These are phyloP conservation scores for Phortica okadai DNA, from an alignment of 2,888 invertebrate species.

Conservation along the genomic window DNA sequence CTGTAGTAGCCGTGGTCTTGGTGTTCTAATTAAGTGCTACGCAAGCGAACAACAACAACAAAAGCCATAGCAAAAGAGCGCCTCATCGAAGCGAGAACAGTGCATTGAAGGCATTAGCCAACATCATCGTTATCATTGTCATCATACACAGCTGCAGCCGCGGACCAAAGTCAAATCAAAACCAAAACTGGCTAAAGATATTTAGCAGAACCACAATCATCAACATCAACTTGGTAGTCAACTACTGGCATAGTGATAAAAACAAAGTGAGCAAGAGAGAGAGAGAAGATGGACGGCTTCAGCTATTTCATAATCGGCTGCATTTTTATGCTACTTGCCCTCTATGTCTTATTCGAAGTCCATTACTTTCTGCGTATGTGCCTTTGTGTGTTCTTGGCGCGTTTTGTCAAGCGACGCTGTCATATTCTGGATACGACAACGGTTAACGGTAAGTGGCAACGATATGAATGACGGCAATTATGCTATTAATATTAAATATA, in stretches of 20 bases:
- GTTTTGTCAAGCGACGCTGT: constrained; percentile 81
- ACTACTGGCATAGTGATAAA: too few relatives aligned
- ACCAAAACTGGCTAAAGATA: too few relatives aligned
- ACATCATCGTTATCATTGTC: too few relatives aligned
- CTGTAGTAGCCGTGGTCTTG: neutral
- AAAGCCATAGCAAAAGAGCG: neutral
- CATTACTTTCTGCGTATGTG: constrained; percentile 85
- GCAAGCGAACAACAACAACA: neutral
- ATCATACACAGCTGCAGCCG: too few relatives aligned
- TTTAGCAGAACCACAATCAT: too few relatives aligned
- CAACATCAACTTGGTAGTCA: too few relatives aligned
- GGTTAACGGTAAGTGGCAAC: constrained; percentile 81
- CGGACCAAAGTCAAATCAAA: too few relatives aligned
- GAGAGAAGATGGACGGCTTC: constrained; percentile 47
- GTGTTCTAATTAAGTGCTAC: constrained; percentile 4
- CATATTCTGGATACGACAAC: constrained; percentile 82
- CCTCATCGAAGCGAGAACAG: neutral
- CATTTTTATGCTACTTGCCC: constrained; percentile 75
- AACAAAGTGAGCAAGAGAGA: neutral
- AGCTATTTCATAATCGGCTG: constrained; percentile 70
- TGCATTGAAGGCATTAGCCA: neutral
- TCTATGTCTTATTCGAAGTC: constrained; percentile 83
- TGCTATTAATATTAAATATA: constrained; percentile 2
- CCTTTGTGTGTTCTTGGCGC: constrained; percentile 82
- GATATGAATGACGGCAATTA: neutral